A percentile compares a stretch with the other conserved stretches of the same genome.
phyloP scores from a whole-genome alignment of 2,888 invertebrate genomes.

The Phalera bucephala region DNA sequence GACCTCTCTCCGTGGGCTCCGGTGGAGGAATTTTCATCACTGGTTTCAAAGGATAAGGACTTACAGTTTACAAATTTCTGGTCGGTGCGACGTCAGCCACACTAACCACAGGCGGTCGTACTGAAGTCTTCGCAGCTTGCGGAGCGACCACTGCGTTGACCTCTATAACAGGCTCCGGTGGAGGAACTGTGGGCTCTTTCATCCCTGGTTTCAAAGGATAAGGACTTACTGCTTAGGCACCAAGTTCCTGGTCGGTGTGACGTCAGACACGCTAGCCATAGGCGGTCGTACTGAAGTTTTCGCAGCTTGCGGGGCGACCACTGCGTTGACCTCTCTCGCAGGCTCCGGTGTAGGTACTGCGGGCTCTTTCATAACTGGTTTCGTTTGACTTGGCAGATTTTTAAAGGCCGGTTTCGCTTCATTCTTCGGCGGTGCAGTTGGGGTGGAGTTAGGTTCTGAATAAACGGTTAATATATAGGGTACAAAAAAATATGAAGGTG shows the following conservation, averaged over 20 bases:
- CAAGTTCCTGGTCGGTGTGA: constrained; percentile 18
- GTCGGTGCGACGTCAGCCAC: too few relatives aligned
- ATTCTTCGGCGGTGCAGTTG: not conserved
- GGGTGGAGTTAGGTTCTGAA: not conserved
- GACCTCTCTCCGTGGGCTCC: too few relatives aligned
- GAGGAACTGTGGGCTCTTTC: too few relatives aligned
- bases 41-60: too few relatives aligned
- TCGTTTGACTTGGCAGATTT: not conserved
- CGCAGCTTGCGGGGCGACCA: too few relatives aligned
- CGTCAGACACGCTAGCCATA: constrained; percentile 16
- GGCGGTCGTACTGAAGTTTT: constrained; percentile 4
- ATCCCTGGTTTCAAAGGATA: too few relatives aligned
- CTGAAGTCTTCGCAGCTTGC: too few relatives aligned
- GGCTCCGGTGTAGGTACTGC: not conserved
- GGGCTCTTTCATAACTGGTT: not conserved
- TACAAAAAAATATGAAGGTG: not conserved
- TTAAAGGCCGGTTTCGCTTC: not conserved
- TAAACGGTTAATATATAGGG: too few relatives aligned
- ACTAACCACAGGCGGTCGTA: too few relatives aligned
- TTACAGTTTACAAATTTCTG: constrained; percentile 51
- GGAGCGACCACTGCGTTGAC: too few relatives aligned
- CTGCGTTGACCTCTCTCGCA: not conserved
- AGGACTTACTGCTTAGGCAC: constrained; percentile 50
- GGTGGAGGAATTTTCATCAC: too few relatives aligned
- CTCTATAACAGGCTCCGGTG: too few relatives aligned